Conservation (phyloP, 2,888 invertebrate genomes). For the Pterostichus madidus region DNA sequence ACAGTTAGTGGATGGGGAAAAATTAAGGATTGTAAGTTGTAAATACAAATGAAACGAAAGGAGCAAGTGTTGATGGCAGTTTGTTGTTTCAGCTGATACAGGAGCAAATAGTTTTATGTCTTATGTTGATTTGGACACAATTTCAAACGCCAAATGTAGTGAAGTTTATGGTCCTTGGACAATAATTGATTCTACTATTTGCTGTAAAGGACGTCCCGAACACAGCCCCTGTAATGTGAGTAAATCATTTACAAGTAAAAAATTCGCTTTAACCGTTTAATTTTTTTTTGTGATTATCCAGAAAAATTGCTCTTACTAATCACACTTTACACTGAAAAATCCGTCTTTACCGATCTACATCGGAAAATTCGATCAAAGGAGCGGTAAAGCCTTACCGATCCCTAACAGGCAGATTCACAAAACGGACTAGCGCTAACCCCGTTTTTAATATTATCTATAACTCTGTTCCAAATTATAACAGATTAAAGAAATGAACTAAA, state of each 20-base stretch:
- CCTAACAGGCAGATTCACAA: too few relatives aligned
- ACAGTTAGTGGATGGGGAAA: slow-evolving; percentile 71
- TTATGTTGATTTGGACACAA: slow-evolving; percentile 70
- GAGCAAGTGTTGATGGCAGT: not conserved
- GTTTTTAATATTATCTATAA: too few relatives aligned
- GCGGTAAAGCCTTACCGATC: too few relatives aligned
- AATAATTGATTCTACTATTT: slow-evolving; percentile 70
- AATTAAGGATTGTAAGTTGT: slow-evolving; percentile 68
- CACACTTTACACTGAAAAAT: too few relatives aligned
- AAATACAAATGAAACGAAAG: not conserved
- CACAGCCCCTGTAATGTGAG: slow-evolving; percentile 73
- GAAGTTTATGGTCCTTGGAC: slow-evolving; percentile 69
- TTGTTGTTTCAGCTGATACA: slow-evolving; percentile 10
- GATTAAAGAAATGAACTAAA: too few relatives aligned
- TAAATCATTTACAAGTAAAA: slow-evolving; percentile 39
- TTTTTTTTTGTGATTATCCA: too few relatives aligned
- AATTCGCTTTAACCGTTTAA: too few relatives aligned
- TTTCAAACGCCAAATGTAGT: slow-evolving; percentile 71
- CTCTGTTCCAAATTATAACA: too few relatives aligned
- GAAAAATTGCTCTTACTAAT: too few relatives aligned
- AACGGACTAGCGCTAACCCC: too few relatives aligned
- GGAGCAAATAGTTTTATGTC: slow-evolving; percentile 67
- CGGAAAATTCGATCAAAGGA: too few relatives aligned
- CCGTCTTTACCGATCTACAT: too few relatives aligned
- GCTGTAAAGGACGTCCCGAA: slow-evolving; percentile 70